Evolutionary conservation across 53 echinoderm and acorn worm species (phyloP), one percentile per base, ranked within the genome.

Genomic region (Holothuria scabra): DNA sequence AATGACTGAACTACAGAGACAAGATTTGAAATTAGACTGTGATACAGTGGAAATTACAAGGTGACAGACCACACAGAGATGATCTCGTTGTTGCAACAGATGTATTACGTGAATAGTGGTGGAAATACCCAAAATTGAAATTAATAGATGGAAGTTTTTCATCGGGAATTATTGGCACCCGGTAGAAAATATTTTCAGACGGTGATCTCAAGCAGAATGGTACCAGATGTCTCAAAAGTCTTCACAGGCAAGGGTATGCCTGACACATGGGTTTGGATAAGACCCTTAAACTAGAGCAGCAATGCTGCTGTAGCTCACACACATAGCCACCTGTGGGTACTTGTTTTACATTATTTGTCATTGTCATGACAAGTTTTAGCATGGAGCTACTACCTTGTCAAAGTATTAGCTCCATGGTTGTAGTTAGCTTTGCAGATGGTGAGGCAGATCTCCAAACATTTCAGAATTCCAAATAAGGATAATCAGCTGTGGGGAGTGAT

Each of bases 241-340:
- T 66, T 5, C 87, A 86, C 67, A 80, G 87, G 16, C 16, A 80
- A 56, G 80, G 66, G 20, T 79, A 66, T 67, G 60, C 88, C 13
- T 83, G 88, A 20, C 88, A 87, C 30, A 46, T 87, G 60, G 88
- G 74, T 55, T 21, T 44, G 20, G 71, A 87, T 14, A 67, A 82
- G 28, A 87, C 86, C 10, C 79, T 79, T 32, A 26, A 58, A n/a
- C n/a, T n/a, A n/a, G n/a, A n/a, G n/a, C n/a, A n/a, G n/a, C n/a
- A n/a, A n/a, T n/a, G n/a, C n/a, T n/a, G n/a, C n/a, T n/a, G n/a
- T n/a, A n/a, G n/a, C n/a, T n/a, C n/a, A n/a, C n/a, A n/a, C n/a
- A n/a, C n/a, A n/a, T n/a, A n/a, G n/a, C n/a, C n/a, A n/a, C n/a
- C n/a, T n/a, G n/a, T n/a, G n/a, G n/a, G n/a, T n/a, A n/a, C n/a